A percentile compares a stretch with the other conserved stretches of the same genome.
phyloP scores from a whole-genome alignment of 2,113 vertebrate genomes.

The Tylochromis polylepis region DNA sequence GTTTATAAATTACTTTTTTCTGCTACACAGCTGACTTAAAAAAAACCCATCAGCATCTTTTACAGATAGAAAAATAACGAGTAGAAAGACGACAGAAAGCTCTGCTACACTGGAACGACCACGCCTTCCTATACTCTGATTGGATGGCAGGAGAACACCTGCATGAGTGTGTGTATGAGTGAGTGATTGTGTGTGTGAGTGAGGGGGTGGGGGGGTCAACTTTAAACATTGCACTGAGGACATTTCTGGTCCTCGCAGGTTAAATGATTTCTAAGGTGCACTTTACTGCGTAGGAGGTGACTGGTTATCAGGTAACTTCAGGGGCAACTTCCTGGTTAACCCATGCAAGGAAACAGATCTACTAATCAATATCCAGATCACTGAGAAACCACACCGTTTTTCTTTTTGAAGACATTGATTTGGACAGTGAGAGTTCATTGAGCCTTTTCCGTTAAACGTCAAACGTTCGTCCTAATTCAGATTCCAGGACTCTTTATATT shows the following conservation, averaged over 20 bases:
- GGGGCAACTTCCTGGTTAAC: background rate
- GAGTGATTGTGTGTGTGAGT: background rate
- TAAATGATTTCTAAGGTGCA: background rate
- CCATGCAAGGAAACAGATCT: background rate
- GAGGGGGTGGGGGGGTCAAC: too few relatives aligned
- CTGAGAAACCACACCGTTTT: background rate
- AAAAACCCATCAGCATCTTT: background rate
- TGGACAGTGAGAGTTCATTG: background rate
- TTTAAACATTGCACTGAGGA: background rate
- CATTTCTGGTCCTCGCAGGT: background rate
- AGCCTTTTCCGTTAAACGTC: background rate
- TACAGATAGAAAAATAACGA: conserved; percentile 66
- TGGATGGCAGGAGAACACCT: conserved; percentile 6
- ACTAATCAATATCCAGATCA: background rate
- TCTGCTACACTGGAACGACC: conserved; percentile 64
- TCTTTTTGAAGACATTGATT: background rate
- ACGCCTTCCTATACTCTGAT: conserved; percentile 31
- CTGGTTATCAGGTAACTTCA: background rate
- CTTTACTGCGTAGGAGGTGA: background rate
- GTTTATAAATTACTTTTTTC: background rate
- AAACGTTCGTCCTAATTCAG: background rate
- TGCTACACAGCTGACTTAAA: conserved; percentile 23
- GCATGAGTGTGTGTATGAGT: background rate
- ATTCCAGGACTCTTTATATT: too few relatives aligned
- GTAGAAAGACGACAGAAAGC: conserved; percentile 44